phyloP scores from a whole-genome alignment of 2,888 invertebrate genomes.

The Hyposoter dolosus region DNA sequence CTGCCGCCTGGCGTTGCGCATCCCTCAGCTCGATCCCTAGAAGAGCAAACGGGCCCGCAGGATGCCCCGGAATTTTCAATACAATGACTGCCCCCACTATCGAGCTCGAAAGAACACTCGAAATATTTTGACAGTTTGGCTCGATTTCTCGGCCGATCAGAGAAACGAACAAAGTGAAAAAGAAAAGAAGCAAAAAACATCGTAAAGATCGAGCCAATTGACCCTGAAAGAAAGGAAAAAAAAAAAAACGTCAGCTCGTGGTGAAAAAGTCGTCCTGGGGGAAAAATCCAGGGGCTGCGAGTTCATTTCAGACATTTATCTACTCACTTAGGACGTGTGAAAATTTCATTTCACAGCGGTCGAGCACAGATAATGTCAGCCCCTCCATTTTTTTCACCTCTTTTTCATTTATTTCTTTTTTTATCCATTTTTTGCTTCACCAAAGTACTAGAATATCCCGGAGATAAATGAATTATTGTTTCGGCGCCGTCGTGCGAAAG shows the following conservation, averaged over 20 bases:
- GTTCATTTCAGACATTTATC: slow-evolving; percentile 46
- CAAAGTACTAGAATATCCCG: background rate
- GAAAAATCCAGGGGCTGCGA: slow-evolving; percentile 9
- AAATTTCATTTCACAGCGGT: slow-evolving; percentile 81
- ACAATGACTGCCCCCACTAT: slow-evolving; percentile 54
- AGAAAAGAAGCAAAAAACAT: slow-evolving; percentile 57
- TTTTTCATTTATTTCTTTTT: background rate
- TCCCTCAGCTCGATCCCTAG: slow-evolving; percentile 39
- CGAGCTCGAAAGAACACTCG: slow-evolving; percentile 45
- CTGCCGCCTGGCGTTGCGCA: slow-evolving; percentile 59
- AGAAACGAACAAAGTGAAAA: slow-evolving; percentile 26
- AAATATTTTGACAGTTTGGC: slow-evolving; percentile 80
- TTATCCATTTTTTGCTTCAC: background rate
- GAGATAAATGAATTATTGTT: slow-evolving; percentile 60
- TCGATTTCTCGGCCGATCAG: slow-evolving; percentile 60
- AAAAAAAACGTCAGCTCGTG: slow-evolving; percentile 48
- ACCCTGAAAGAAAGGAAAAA: slow-evolving; percentile 39
- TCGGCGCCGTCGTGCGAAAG: slow-evolving; percentile 57
- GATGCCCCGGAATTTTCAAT: slow-evolving; percentile 68
- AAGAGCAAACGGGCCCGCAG: slow-evolving; percentile 37
- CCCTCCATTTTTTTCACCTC: slow-evolving; percentile 35
- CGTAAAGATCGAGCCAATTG: slow-evolving; percentile 69
- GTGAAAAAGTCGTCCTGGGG: slow-evolving; percentile 14
- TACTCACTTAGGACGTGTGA: slow-evolving; percentile 75
- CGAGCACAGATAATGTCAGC: slow-evolving; percentile 76